Conservation (phyloP, 2,888 invertebrate genomes). For the Mallateleia sp. region DNA sequence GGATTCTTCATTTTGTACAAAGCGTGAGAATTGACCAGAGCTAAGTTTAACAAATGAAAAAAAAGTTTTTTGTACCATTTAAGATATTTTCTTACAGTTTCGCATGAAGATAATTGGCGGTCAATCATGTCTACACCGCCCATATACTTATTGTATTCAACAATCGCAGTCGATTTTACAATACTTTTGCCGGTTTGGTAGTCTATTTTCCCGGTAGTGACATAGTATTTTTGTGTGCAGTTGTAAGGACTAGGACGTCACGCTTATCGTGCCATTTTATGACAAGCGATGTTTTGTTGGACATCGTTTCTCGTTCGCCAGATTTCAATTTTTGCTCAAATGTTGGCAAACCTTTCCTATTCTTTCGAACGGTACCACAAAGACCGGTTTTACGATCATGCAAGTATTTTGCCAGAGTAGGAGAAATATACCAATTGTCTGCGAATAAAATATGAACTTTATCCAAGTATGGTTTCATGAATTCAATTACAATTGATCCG, state of each 20-base stretch:
- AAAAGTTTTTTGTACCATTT: slow-evolving; percentile 74
- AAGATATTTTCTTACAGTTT: slow-evolving; percentile 66
- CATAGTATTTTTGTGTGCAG: slow-evolving; percentile 60
- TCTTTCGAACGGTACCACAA: slow-evolving; percentile 58
- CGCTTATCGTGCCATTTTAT: slow-evolving; percentile 56
- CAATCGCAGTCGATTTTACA: slow-evolving; percentile 61
- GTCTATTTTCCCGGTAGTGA: slow-evolving; percentile 53
- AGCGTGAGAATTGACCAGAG: slow-evolving; percentile 47
- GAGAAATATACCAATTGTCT: slow-evolving; percentile 67
- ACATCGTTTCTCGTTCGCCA: slow-evolving; percentile 42
- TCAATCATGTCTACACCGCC: slow-evolving; percentile 60
- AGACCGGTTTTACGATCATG: slow-evolving; percentile 63
- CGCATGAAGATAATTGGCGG: slow-evolving; percentile 65
- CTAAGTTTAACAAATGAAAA: slow-evolving; percentile 38
- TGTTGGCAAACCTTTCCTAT: slow-evolving; percentile 53
- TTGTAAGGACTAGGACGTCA: slow-evolving; percentile 56
- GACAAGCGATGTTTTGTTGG: slow-evolving; percentile 22
- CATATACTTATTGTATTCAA: slow-evolving; percentile 69
- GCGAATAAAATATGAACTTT: slow-evolving; percentile 52
- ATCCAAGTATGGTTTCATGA: slow-evolving; percentile 60
- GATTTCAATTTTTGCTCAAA: slow-evolving; percentile 36
- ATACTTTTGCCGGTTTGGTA: slow-evolving; percentile 62
- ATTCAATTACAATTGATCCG: slow-evolving; percentile 65
- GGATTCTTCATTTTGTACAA: slow-evolving; percentile 57
- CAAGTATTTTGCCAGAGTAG: slow-evolving; percentile 65